Percentiles rank a stretch among this genome's conserved stretches.
Evolutionary conservation across 2,888 invertebrate genomes (phyloP).

Genomic region (Pteria penguin): DNA sequence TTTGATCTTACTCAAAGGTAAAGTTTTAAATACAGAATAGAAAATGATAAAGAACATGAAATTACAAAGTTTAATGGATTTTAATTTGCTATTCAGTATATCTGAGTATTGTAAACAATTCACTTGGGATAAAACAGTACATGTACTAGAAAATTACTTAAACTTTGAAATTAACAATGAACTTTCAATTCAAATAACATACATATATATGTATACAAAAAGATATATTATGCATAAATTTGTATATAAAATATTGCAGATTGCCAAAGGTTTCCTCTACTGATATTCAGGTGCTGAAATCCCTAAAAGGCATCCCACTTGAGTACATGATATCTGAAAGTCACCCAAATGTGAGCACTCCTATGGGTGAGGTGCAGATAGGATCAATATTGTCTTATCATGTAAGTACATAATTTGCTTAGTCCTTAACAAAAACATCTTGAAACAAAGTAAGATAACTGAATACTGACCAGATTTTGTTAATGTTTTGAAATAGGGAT

Average conservation of each 20-base stretch:
- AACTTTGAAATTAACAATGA: not conserved
- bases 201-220: no score
- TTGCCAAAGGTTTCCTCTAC: not conserved
- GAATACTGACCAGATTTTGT: conserved; percentile 28
- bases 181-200: no score
- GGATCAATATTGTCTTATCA: conserved; percentile 17
- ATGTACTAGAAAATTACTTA: no score
- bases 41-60: not conserved
- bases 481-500: not conserved
- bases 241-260: not conserved
- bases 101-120: not conserved
- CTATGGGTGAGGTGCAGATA: not conserved
- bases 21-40: not conserved
- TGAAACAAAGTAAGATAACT: conserved; percentile 16
- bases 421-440: conserved; percentile 16
- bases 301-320: not conserved
- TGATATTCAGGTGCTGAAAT: not conserved
- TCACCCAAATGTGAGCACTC: not conserved
- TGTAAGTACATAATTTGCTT: conserved; percentile 3
- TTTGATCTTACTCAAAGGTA: conserved; percentile 23
- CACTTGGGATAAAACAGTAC: not conserved
- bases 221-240: no score
- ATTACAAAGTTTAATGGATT: no score
- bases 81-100: no score
- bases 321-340: not conserved